Evolutionary conservation across 2,113 vertebrate genomes (phyloP).

Genomic region (Psittacula cyanocephala): DNA sequence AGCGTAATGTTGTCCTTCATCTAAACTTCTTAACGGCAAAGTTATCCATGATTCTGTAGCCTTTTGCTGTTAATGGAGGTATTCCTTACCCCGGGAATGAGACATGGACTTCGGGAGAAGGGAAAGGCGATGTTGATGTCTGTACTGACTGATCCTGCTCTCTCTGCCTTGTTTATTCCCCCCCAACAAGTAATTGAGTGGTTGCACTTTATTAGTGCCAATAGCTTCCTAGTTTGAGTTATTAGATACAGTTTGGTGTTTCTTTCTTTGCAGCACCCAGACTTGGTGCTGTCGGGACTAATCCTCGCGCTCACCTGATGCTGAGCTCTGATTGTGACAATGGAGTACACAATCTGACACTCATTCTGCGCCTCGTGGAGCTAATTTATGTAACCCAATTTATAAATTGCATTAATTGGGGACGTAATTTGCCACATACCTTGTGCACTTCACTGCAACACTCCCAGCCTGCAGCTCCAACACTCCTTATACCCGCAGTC

Average conservation of each 20-base stretch:
- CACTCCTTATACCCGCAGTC: constrained; percentile 27
- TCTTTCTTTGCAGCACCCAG: constrained; percentile 41
- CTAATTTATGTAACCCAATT: constrained; percentile 65
- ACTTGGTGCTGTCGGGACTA: constrained; percentile 30
- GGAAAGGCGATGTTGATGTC: no score
- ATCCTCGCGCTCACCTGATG: constrained; percentile 40
- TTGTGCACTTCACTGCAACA: constrained; percentile 55
- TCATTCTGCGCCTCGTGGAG: constrained; percentile 43
- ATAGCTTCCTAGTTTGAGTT: constrained; percentile 30
- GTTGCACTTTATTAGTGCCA: constrained; percentile 37
- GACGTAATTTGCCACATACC: constrained; percentile 60
- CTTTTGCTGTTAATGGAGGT: not conserved
- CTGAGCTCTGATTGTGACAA: constrained; percentile 51
- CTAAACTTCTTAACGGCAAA: not conserved
- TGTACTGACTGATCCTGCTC: not conserved
- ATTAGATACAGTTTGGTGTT: constrained; percentile 33
- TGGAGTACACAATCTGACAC: constrained; percentile 52
- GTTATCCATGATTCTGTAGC: not conserved
- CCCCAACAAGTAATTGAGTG: not conserved
- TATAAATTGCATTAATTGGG: constrained; percentile 64
- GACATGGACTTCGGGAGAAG: not conserved
- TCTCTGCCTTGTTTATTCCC: not conserved
- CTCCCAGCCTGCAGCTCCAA: constrained; percentile 56
- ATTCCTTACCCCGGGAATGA: not conserved
- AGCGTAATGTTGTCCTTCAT: not conserved